Conservation (phyloP, 2,797 vertebrate genomes). For the Sebastes kiyomatsui region DNA sequence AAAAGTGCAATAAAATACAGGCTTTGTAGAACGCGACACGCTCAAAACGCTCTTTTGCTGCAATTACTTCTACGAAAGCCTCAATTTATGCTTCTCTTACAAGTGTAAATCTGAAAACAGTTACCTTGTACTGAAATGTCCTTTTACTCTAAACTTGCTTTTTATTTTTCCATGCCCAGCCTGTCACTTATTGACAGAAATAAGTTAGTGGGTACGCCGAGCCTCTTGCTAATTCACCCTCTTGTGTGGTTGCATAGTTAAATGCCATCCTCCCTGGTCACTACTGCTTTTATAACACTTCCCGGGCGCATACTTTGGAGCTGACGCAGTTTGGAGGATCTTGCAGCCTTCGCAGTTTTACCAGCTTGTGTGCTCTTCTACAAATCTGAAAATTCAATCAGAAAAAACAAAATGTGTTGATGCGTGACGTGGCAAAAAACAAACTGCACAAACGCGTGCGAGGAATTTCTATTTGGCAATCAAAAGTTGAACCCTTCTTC, state of each 20-base stretch:
- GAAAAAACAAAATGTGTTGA: not conserved
- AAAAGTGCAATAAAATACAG: slow-evolving; percentile 22
- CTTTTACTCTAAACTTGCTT: not conserved
- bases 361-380: not conserved
- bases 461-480: not conserved
- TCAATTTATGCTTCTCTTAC: slow-evolving; percentile 11
- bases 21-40: not conserved
- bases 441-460: slow-evolving; percentile 10
- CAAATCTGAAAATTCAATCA: not conserved
- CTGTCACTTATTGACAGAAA: slow-evolving; percentile 53
- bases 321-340: slow-evolving; percentile 27
- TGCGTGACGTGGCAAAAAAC: not conserved
- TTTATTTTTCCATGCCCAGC: not conserved
- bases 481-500: not conserved
- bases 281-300: slow-evolving; percentile 48
- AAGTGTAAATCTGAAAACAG: slow-evolving; percentile 31
- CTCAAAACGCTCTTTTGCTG: not conserved
- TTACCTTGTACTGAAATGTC: not conserved
- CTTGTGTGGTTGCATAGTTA: slow-evolving; percentile 41
- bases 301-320: slow-evolving; percentile 32
- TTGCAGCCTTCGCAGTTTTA: not conserved
- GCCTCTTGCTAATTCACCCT: slow-evolving; percentile 26
- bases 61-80: slow-evolving; percentile 14
- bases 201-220: slow-evolving; percentile 2
- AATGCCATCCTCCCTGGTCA: slow-evolving; percentile 50